phyloP scores from a whole-genome alignment of 2,888 invertebrate genomes.

The Mimas tiliae region DNA sequence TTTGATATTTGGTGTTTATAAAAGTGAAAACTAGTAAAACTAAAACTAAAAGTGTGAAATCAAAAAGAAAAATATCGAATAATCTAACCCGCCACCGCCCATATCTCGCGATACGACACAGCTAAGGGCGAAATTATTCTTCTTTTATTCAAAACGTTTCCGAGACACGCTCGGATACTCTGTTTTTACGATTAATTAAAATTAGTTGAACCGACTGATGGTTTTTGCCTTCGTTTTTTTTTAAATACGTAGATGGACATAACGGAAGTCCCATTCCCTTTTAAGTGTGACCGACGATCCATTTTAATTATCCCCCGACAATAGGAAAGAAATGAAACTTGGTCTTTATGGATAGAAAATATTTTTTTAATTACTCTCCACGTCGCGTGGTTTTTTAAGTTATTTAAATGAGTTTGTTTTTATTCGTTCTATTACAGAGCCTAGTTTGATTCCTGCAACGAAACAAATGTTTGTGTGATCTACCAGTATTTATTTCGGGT shows the following conservation, averaged over 20 bases:
- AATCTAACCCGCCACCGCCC: background rate
- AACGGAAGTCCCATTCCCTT: conserved; percentile 45
- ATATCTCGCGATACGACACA: conserved; percentile 17
- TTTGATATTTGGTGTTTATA: no score
- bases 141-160: conserved; percentile 66
- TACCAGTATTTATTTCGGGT: no score
- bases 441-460: no score
- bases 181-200: conserved; percentile 79
- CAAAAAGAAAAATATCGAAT: background rate
- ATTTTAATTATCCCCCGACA: conserved; percentile 32
- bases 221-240: conserved; percentile 49
- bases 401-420: background rate
- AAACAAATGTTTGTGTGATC: no score
- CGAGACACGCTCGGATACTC: conserved; percentile 60
- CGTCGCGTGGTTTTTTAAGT: background rate
- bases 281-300: conserved; percentile 30
- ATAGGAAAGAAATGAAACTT: conserved; percentile 19
- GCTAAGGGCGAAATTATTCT: conserved; percentile 55
- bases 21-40: no score
- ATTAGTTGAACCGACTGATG: conserved; percentile 62
- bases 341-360: conserved; percentile 19
- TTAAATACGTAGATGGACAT: conserved; percentile 42
- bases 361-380: conserved; percentile 20
- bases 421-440: background rate
- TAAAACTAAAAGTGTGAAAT: no score